Evolutionary conservation across 1,140 invertebrate species (phyloP).

Genomic region (Hypothenemus hampei): DNA sequence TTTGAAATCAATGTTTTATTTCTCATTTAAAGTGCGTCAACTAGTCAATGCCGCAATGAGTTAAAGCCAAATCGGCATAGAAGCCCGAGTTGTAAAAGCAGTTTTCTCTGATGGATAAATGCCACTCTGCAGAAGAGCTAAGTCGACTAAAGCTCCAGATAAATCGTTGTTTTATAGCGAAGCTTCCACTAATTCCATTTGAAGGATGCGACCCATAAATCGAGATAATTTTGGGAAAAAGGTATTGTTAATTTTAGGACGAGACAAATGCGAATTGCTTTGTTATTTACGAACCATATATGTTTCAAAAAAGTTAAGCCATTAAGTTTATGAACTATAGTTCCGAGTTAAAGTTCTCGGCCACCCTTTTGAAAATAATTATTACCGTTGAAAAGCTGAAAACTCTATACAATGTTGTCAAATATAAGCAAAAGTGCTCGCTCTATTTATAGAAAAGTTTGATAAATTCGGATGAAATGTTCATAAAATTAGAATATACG

Average conservation of each 20-base stretch:
- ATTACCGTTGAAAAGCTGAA: background rate
- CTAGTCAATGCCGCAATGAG: conserved; percentile 3
- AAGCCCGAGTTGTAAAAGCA: conserved; percentile 12
- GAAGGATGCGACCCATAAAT: conserved; percentile 43
- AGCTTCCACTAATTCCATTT: conserved; percentile 42
- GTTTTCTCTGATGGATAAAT: conserved; percentile 20
- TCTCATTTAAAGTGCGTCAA: conserved; percentile 10
- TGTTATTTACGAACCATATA: conserved; percentile 3
- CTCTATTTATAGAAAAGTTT: background rate
- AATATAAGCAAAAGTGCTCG: background rate
- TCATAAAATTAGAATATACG: too few relatives aligned
- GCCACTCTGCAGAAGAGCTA: conserved; percentile 22
- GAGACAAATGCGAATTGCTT: conserved; percentile 9
- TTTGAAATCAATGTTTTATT: too few relatives aligned
- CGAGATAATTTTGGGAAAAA: conserved; percentile 43
- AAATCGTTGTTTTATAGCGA: conserved; percentile 43
- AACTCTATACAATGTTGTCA: background rate
- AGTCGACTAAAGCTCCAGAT: conserved; percentile 37
- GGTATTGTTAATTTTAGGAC: conserved; percentile 37
- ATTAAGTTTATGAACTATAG: too few relatives aligned
- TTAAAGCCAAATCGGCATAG: conserved; percentile 4
- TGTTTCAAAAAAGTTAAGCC: too few relatives aligned
- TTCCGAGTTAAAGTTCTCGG: too few relatives aligned
- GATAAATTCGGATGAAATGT: background rate
- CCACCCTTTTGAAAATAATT: background rate